phyloP scores from a whole-genome alignment of 1,140 invertebrate species.

The Batillaria attramentaria region DNA sequence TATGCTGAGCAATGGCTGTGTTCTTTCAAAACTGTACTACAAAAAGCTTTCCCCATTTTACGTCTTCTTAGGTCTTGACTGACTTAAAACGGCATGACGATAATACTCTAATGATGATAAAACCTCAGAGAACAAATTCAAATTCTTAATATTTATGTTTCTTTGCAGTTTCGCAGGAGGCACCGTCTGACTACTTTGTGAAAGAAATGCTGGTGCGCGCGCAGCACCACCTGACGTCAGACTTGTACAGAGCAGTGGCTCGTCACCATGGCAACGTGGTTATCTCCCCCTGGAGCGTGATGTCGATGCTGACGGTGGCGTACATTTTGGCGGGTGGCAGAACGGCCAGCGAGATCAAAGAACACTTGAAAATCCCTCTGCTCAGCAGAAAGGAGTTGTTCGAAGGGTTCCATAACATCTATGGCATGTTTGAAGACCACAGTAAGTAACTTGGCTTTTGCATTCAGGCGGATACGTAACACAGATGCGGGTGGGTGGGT shows the following conservation, averaged over 20 bases:
- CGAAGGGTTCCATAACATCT: constrained; percentile 14
- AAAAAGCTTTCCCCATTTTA: no score
- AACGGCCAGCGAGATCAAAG: constrained; percentile 26
- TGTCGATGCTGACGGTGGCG: constrained; percentile 21
- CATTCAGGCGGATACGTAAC: no score
- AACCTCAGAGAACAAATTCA: no score
- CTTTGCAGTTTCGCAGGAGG: not conserved
- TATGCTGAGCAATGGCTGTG: no score
- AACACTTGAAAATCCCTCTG: constrained; percentile 14
- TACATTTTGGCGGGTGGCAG: constrained; percentile 16
- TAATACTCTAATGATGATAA: no score
- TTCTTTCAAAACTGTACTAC: no score
- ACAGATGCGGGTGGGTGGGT: no score
- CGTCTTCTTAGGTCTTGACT: no score
- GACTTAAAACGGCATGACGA: no score
- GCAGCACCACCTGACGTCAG: constrained; percentile 11
- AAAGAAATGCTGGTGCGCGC: constrained; percentile 23
- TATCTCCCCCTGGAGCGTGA: constrained; percentile 30
- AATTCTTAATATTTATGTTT: not conserved
- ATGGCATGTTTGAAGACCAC: not conserved
- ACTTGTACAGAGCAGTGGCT: not conserved
- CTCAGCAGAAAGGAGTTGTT: constrained; percentile 25
- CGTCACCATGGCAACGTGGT: constrained; percentile 23
- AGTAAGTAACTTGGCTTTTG: not conserved
- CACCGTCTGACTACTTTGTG: not conserved